Conservation (phyloP, 1,140 invertebrate genomes). For the Planococcus citri region DNA sequence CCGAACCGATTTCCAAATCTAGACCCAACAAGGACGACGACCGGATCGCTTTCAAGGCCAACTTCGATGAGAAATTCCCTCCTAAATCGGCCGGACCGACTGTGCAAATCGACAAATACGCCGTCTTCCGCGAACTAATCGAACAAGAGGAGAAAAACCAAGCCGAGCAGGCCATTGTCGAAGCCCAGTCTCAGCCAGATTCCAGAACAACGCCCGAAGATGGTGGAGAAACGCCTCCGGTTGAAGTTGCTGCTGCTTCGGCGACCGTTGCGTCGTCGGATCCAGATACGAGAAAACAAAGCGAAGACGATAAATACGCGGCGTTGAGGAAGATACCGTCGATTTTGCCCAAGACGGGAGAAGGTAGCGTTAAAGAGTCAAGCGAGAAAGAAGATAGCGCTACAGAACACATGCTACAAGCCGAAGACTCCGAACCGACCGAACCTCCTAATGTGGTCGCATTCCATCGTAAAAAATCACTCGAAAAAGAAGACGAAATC, state of each 20-base stretch:
- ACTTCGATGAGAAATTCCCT: slow-evolving; percentile 50
- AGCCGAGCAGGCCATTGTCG: slow-evolving; percentile 29
- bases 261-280: background rate
- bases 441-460: background rate
- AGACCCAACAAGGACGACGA: slow-evolving; percentile 26
- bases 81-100: slow-evolving; percentile 38
- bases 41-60: slow-evolving; percentile 39
- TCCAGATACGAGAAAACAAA: background rate
- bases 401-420: background rate
- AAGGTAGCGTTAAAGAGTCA: slow-evolving; percentile 28
- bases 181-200: slow-evolving; percentile 26
- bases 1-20: slow-evolving; percentile 24
- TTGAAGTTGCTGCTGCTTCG: background rate
- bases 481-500: background rate
- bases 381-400: slow-evolving; percentile 22
- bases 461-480: background rate
- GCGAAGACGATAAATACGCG: slow-evolving; percentile 50
- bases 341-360: slow-evolving; percentile 40
- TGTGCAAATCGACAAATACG: slow-evolving; percentile 57
- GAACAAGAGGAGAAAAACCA: slow-evolving; percentile 47
- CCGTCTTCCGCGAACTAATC: slow-evolving; percentile 68
- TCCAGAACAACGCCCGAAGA: background rate
- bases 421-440: slow-evolving; percentile 12
- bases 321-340: slow-evolving; percentile 54
- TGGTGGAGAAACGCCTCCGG: background rate